These are phyloP conservation scores for Zonitis immaculata DNA, from an alignment of 2,888 invertebrate genomes.

Conservation along the genomic window DNA sequence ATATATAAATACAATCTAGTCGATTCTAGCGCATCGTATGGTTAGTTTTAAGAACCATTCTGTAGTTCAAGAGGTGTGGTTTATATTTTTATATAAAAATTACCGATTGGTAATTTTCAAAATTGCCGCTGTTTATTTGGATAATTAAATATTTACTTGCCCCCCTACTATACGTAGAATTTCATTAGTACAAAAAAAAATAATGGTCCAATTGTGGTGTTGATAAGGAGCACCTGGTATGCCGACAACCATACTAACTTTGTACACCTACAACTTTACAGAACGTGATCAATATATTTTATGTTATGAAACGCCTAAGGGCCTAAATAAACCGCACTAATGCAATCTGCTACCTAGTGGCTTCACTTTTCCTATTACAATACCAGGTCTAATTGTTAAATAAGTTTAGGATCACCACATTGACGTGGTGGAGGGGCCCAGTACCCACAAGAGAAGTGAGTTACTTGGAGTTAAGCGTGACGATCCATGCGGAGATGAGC, in stretches of 20 bases:
- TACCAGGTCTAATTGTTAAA: too few species aligned
- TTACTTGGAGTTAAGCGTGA: too few species aligned
- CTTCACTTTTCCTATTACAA: too few species aligned
- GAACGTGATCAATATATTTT: too few species aligned
- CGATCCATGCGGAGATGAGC: too few species aligned
- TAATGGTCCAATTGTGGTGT: neutral
- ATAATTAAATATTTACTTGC: neutral
- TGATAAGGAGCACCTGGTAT: neutral
- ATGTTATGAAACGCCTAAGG: too few species aligned
- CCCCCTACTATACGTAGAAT: neutral
- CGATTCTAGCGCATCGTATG: slow-evolving; percentile 37
- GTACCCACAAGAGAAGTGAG: too few species aligned
- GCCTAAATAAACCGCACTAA: too few species aligned
- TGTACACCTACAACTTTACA: too few species aligned
- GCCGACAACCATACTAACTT: neutral
- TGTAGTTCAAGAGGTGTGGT: slow-evolving; percentile 24
- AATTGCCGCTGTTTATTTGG: slow-evolving; percentile 19
- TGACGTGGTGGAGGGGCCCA: too few species aligned
- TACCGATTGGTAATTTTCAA: slow-evolving; percentile 8
- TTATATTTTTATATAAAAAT: slow-evolving; percentile 10
- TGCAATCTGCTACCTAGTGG: too few species aligned
- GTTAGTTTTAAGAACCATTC: slow-evolving; percentile 34
- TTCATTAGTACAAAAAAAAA: neutral
- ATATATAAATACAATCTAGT: slow-evolving; percentile 25
- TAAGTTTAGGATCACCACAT: too few species aligned